phyloP scores from a whole-genome alignment of 2,888 invertebrate species.

The Esperia sulphurella region DNA sequence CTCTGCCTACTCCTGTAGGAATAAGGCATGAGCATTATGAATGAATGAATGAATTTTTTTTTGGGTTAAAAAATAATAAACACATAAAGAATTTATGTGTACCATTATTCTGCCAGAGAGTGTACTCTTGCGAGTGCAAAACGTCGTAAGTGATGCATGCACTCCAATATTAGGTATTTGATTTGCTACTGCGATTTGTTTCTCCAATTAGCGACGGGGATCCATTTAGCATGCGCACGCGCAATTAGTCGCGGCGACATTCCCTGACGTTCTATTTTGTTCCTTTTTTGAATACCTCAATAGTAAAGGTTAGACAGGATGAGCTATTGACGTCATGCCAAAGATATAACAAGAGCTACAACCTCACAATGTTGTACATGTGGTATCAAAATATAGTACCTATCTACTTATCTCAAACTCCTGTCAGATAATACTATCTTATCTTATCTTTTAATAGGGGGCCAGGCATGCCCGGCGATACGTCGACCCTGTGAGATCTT shows the following conservation, averaged over 20 bases:
- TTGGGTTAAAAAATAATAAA: no score
- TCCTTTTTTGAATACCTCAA: conserved; percentile 16
- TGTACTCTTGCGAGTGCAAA: background rate
- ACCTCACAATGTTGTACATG: no score
- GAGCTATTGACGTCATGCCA: conserved; percentile 8
- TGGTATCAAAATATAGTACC: no score
- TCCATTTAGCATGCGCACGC: conserved; percentile 28
- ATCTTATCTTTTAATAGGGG: no score
- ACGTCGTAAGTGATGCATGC: background rate
- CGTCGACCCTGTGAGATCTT: no score
- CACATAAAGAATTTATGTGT: no score
- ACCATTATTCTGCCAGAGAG: background rate
- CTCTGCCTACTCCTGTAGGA: no score
- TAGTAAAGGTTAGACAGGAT: background rate
- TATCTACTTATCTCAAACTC: no score
- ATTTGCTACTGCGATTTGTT: conserved; percentile 27
- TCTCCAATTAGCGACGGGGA: conserved; percentile 45
- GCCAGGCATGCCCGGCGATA: no score
- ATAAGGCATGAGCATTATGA: no score
- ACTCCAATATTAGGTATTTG: background rate
- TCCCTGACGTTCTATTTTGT: conserved; percentile 19
- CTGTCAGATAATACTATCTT: no score
- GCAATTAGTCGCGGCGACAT: conserved; percentile 28
- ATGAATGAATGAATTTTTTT: no score
- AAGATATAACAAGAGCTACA: conserved; percentile 27